These are phyloP conservation scores for Bufotes viridis DNA, from an alignment of 2,797 vertebrate genomes.

Conservation along the genomic window DNA sequence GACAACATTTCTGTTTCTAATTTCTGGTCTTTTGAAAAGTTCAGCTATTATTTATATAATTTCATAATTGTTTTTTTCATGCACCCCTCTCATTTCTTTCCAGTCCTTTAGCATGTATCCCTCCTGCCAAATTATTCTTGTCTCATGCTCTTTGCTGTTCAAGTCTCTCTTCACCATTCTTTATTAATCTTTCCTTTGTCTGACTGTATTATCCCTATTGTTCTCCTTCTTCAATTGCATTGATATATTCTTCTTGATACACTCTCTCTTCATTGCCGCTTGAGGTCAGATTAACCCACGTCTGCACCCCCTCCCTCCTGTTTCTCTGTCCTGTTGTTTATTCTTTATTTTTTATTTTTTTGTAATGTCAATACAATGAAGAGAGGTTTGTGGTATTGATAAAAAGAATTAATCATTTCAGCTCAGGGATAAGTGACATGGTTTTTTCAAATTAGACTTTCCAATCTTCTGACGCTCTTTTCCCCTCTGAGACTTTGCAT, in stretches of 20 bases:
- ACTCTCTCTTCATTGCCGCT: conserved; percentile 21
- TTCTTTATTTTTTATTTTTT: not conserved
- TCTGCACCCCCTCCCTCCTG: not conserved
- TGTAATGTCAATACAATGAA: conserved; percentile 1
- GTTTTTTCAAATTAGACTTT: conserved; percentile 38
- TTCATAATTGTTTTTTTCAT: not conserved
- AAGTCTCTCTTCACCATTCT: conserved; percentile 15
- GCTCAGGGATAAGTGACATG: conserved; percentile 16
- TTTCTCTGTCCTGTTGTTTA: conserved; percentile 19
- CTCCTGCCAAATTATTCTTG: conserved; percentile 19
- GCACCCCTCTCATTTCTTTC: not conserved
- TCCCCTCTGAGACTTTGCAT: conserved; percentile 26
- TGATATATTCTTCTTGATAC: conserved; percentile 35
- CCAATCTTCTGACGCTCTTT: conserved; percentile 51
- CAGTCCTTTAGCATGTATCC: conserved; percentile 11
- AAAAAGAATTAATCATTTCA: conserved; percentile 36
- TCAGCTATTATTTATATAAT: conserved; percentile 8
- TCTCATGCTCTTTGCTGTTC: not conserved
- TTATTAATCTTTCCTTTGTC: conserved; percentile 19
- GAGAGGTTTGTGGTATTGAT: conserved; percentile 16
- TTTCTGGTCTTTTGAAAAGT: not conserved
- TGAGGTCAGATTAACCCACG: conserved; percentile 44
- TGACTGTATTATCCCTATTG: conserved; percentile 1
- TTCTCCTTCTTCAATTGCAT: conserved; percentile 22
- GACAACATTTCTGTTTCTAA: conserved; percentile 4